Base-by-base conservation (phyloP, 2,113 vertebrate genomes). In the Prionailurus bengalensis region DNA sequence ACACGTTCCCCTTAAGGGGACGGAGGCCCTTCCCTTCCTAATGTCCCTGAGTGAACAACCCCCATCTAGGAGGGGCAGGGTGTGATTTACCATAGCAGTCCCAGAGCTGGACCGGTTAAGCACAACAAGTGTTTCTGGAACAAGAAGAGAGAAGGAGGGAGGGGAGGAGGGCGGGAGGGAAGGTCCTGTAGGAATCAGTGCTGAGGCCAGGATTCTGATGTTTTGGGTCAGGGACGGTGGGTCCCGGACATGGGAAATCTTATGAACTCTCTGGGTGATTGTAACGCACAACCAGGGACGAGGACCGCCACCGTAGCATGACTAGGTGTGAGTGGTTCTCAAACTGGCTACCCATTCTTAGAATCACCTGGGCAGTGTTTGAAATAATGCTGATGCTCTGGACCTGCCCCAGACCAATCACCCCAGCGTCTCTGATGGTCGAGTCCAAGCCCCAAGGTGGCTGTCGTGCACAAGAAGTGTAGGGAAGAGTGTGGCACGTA, bases 241-340 rank as follows among this genome's bases (percentile, higher is more conserved):
- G 36, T 10, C 36, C 29, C 36, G 48, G 63, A 15, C 1, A 2
- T 1, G 15, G 17, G 65, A 31, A 19, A 23, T 42, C 36, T 65
- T 42, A 27, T 10, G 27, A 65, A 31, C 21, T 65, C 0, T n/a
- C 36, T 0, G 2, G 13, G 51, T 78, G 31, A 63, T 25, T 42
- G 5, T 7, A 17, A 17, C 0, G 11, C 23, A 11, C 51, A 42
- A 14, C 16, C 16, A 63, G 45, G 7, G 3, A 33, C 0, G 7
- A 36, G 23, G 31, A 21, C 29, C 4, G 19, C 66, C 31, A 4
- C 48, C 31, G n/a, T 12, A 36, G 92, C 2, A 36, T 48, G 23
- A 70, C 58, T 21, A 0, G 2, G 13, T 4, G 1, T 31, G 63
- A 80, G 53, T 13, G n/a, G 42, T 5, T 66, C 53, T 91, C 11